These are phyloP conservation scores for Frieseomelitta varia DNA, from an alignment of 1,140 invertebrate species.

Conservation along the genomic window DNA sequence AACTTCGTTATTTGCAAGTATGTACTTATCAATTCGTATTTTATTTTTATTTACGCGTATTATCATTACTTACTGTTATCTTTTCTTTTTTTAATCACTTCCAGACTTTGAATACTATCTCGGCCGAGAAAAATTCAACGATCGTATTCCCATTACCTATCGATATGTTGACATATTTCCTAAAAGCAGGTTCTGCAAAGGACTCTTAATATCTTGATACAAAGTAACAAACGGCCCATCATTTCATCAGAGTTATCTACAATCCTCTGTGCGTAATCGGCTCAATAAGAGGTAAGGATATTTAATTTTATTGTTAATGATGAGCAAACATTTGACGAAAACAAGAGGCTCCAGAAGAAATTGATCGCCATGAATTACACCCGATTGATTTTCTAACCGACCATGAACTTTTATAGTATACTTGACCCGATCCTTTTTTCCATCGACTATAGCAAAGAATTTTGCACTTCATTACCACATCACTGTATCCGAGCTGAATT, in stretches of 20 bases:
- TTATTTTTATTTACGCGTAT: too few relatives aligned
- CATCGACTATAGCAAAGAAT: neutral
- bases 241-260: neutral
- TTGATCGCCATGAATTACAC: neutral
- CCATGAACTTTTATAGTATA: neutral
- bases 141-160: slow-evolving; percentile 98
- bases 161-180: slow-evolving; percentile 92
- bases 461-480: slow-evolving; percentile 13
- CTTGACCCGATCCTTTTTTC: neutral
- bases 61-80: neutral
- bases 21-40: neutral
- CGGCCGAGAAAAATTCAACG: slow-evolving; percentile 98
- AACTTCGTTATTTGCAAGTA: slow-evolving; percentile 85
- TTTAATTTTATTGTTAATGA: neutral
- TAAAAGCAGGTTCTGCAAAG: slow-evolving; percentile 80
- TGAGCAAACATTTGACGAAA: neutral
- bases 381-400: neutral
- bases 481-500: neutral
- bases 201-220: slow-evolving; percentile 38
- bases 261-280: neutral
- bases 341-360: neutral
- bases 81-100: neutral
- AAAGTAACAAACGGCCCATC: neutral
- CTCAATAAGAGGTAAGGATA: neutral
- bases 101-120: slow-evolving; percentile 92